A percentile compares a stretch with the other conserved stretches of the same genome.
Conservation (phyloP, 2,797 vertebrate genomes). For the Adelosebastes latens region DNA sequence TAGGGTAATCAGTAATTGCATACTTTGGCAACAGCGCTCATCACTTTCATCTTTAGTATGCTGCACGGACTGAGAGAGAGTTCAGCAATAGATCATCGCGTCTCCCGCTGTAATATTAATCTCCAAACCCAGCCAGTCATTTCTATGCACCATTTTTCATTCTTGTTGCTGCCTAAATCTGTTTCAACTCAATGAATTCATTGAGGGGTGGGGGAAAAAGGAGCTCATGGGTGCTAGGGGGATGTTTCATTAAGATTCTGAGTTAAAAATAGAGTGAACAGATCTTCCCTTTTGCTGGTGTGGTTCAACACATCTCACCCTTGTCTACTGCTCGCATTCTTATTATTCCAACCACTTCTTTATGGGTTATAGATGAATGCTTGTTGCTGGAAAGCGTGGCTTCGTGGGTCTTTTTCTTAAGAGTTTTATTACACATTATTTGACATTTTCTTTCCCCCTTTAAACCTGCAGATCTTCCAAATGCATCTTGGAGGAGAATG, state of each 20-base stretch:
- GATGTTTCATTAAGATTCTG: conserved; percentile 77
- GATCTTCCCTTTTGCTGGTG: conserved; percentile 57
- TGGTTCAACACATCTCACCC: conserved; percentile 56
- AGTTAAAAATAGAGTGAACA: conserved; percentile 75
- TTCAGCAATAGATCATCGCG: conserved; percentile 33
- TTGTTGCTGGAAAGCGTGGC: conserved; percentile 13
- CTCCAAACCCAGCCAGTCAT: conserved; percentile 43
- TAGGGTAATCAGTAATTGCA: conserved; percentile 46
- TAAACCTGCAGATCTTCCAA: not conserved
- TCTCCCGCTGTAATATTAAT: conserved; percentile 49
- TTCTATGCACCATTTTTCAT: conserved; percentile 62
- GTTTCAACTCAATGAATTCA: conserved; percentile 70
- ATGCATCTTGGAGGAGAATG: not conserved
- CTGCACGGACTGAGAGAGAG: conserved; percentile 3
- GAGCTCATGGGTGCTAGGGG: conserved; percentile 50
- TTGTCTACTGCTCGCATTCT: conserved; percentile 38
- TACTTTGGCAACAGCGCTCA: conserved; percentile 23
- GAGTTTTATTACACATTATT: conserved; percentile 15
- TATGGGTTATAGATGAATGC: not conserved
- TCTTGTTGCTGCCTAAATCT: conserved; percentile 47
- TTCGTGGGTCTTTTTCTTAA: conserved; percentile 16
- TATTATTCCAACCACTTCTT: conserved; percentile 33
- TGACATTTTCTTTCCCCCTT: not conserved
- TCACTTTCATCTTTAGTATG: conserved; percentile 22
- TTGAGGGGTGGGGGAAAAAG: conserved; percentile 29